Percentiles rank a stretch among this genome's conserved stretches.
Evolutionary conservation across 2,113 vertebrate genomes (phyloP).

Genomic region (Empidonax traillii): DNA sequence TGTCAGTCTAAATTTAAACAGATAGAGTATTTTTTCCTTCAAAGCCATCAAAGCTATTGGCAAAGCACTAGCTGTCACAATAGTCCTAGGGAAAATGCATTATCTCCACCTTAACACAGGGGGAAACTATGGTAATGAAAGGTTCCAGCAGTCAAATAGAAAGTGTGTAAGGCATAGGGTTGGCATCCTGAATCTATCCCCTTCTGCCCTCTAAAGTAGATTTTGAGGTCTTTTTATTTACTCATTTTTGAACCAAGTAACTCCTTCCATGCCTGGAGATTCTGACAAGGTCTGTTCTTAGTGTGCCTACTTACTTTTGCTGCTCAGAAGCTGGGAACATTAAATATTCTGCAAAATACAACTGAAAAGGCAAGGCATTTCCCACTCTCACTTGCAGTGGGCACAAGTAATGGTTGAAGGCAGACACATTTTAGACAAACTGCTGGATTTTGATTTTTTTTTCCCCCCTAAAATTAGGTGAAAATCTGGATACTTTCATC

Average conservation of each 20-base stretch:
- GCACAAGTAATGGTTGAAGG: not conserved
- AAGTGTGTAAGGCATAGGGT: not conserved
- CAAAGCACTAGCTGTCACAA: conserved; percentile 30
- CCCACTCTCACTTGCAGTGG: not conserved
- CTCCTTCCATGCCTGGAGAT: not conserved
- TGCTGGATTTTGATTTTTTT: not conserved
- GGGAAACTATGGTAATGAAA: not conserved
- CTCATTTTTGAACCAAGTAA: not conserved
- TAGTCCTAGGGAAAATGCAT: conserved; percentile 16
- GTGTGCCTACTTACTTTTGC: not conserved
- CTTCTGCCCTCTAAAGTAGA: not conserved
- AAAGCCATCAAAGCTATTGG: conserved; percentile 18
- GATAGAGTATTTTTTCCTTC: conserved; percentile 15
- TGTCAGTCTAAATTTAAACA: conserved; percentile 34
- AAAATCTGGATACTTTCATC: not conserved
- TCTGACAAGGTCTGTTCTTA: not conserved
- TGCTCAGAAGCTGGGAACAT: not conserved
- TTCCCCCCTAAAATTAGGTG: not conserved
- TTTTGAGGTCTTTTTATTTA: not conserved
- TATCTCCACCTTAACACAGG: not conserved
- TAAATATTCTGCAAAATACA: not conserved
- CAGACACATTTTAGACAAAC: not conserved
- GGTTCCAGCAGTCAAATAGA: not conserved
- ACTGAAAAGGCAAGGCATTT: not conserved
- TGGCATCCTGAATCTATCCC: not conserved